Conservation (phyloP, 2,113 vertebrate species). For the Felis catus region DNA sequence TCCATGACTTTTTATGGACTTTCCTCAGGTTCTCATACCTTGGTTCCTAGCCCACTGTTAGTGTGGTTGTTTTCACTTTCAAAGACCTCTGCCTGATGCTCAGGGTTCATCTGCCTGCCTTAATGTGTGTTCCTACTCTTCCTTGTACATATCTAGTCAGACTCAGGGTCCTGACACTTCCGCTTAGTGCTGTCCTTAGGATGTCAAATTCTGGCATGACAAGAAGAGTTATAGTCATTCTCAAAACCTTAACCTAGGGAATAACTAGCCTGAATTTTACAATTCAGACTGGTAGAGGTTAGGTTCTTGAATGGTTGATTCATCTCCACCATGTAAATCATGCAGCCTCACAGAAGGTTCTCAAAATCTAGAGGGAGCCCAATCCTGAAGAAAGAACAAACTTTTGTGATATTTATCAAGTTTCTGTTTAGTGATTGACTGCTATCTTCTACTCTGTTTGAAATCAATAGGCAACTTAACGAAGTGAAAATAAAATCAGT, state of each 20-base stretch:
- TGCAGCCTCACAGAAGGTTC: neutral
- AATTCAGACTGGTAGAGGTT: neutral
- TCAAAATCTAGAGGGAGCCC: neutral
- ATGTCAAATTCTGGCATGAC: neutral
- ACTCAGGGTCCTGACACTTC: neutral
- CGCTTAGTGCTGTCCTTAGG: neutral
- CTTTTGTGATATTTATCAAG: neutral
- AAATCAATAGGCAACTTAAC: constrained; percentile 73
- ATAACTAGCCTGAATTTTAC: neutral
- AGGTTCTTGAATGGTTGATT: neutral
- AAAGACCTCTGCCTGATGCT: neutral
- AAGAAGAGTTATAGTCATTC: neutral
- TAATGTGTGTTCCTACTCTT: neutral
- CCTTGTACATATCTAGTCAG: neutral
- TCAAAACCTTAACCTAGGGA: neutral
- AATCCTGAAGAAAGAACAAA: neutral
- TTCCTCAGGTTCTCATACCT: neutral
- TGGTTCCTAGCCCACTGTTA: neutral
- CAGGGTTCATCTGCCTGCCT: neutral
- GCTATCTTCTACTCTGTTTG: constrained; percentile 33
- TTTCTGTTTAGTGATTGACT: constrained; percentile 47
- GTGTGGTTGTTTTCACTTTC: fast-evolving
- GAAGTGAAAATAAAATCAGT: constrained; percentile 79
- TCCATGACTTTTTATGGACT: neutral
- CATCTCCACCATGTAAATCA: neutral